phyloP scores from a whole-genome alignment of 1,140 invertebrate genomes.

The Papilio polyxenes region DNA sequence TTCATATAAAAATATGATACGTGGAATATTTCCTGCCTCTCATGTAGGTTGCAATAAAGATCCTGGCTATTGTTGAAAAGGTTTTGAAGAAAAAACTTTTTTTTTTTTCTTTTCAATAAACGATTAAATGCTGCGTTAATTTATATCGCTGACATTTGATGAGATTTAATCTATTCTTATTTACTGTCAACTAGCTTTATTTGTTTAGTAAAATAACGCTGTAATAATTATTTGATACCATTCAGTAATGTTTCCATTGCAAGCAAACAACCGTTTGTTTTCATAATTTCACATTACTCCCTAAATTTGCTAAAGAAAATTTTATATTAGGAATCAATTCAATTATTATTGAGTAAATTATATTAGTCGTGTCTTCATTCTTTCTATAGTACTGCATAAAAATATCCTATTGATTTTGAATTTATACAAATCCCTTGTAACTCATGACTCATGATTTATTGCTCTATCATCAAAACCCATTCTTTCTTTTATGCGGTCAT shows the following conservation, averaged over 20 bases:
- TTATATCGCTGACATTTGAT: no score
- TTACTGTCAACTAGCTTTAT: no score
- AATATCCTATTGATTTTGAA: not conserved
- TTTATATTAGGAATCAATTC: no score
- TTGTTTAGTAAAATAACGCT: no score
- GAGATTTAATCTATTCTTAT: no score
- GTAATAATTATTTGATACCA: no score
- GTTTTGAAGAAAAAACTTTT: not conserved
- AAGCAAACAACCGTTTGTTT: no score
- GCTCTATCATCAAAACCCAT: slow-evolving; percentile 16
- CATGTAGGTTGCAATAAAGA: slow-evolving; percentile 10
- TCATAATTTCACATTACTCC: no score
- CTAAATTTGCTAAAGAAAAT: no score
- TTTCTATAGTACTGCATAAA: not conserved
- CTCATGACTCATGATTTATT: slow-evolving; percentile 8
- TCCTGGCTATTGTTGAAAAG: not conserved
- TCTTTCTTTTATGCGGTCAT: slow-evolving; percentile 25
- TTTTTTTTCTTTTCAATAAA: not conserved
- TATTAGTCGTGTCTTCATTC: not conserved
- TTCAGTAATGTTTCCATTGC: no score
- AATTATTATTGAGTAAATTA: no score
- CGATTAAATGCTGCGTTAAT: no score
- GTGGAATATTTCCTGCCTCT: not conserved
- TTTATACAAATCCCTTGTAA: not conserved
- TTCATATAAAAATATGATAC: not conserved